Evolutionary conservation across 1,140 invertebrate species (phyloP), one percentile per base, ranked within the genome.

Genomic region (Augochlora pura): DNA sequence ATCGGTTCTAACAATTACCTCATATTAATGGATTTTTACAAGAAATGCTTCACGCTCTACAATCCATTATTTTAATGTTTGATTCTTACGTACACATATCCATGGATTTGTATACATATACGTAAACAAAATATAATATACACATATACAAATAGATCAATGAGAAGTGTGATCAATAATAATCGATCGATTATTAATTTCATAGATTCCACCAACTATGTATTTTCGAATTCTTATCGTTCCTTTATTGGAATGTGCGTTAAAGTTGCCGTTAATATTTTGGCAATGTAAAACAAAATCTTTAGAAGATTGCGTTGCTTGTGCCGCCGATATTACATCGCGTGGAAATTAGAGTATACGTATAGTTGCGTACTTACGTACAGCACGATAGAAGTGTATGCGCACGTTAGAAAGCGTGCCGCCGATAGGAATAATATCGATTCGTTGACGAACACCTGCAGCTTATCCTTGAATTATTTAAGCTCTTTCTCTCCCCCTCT

Each of bases 401-500:
- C 52, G 39, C 32, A 42, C 16, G 32, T 10, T 12, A 68, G 59
- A 63, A 80, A 75, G 69, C 80, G 59, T 78, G 77, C 59, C 72
- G 80, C 62, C 69, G 81, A 90, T 87, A 87, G 49, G 49, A 52
- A 89, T 84, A 88, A 83, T 91, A 91, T 91, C 82, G 90, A 91
- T 91, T 87, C 49, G 49, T 64, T 76, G 75, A 68, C 65, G 49
- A 63, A 75, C 81, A 88, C 80, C 80, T 81, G 80, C 86, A 81
- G 71, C 63, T 74, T 59, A 86, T 52, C 60, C 38, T 54, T 80
- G 77, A 87, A 81, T 85, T 76, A 80, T 65, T 78, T 77, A 84
- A 77, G 49, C 46, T 62, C 38, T 46, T 12, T 46, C 42, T 32
- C 32, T 1, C 32, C 4, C 32, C 4, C 32, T 32, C 32, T 1